A percentile compares a stretch with the other conserved stretches of the same genome.
These are phyloP conservation scores for Thecocarcelia acutangulata DNA, from an alignment of 2,888 invertebrate species.

Conservation along the genomic window DNA sequence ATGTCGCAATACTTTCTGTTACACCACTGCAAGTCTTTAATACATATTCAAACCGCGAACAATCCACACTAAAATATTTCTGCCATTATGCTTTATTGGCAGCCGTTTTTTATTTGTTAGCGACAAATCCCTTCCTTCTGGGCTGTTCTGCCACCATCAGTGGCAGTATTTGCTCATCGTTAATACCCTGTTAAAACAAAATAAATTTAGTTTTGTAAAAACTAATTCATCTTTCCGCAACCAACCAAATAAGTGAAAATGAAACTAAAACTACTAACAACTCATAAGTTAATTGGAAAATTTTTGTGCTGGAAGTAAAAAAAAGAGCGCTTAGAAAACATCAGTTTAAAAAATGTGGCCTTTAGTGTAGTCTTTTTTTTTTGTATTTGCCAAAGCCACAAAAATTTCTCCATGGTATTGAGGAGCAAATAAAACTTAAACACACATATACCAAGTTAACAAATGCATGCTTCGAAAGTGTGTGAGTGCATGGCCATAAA, in stretches of 20 bases:
- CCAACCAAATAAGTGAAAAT: constrained; percentile 30
- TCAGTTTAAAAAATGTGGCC: constrained; percentile 22
- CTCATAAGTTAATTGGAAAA: constrained; percentile 68
- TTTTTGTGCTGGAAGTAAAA: constrained; percentile 49
- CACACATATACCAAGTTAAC: constrained; percentile 10
- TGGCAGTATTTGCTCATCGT: constrained; percentile 39
- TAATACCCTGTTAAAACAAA: constrained; percentile 27
- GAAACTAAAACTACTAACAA: constrained; percentile 46
- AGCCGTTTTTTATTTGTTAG: background rate
- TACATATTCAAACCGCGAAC: background rate
- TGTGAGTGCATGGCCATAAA: background rate
- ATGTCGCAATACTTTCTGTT: too few relatives aligned
- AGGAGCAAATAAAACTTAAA: constrained; percentile 20
- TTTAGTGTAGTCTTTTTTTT: constrained; percentile 10
- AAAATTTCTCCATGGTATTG: constrained; percentile 58
- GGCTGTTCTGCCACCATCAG: background rate
- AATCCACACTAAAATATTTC: constrained; percentile 29
- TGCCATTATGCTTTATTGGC: constrained; percentile 33
- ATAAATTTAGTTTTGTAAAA: constrained; percentile 33
- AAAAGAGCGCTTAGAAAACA: constrained; percentile 3
- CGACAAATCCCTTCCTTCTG: background rate
- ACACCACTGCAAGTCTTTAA: too few relatives aligned
- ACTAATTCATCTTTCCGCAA: constrained; percentile 49
- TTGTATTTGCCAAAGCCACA: constrained; percentile 40
- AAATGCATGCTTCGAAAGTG: constrained; percentile 1